These are phyloP conservation scores for Epinephelus lanceolatus DNA, from an alignment of 2,113 vertebrate species.

Conservation along the genomic window DNA sequence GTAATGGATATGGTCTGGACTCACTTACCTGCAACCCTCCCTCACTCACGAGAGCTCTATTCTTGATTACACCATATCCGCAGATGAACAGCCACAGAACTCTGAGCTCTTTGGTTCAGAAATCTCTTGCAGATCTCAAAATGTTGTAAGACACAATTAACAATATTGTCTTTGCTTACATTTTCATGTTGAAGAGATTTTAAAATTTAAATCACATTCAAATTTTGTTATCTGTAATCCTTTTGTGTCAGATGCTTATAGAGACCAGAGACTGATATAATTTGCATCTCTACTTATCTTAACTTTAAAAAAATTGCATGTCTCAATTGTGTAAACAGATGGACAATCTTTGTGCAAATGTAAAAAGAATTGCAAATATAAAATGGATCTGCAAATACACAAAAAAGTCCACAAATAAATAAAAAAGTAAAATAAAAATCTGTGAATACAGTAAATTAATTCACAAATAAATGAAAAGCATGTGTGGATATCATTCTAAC, in stretches of 20 bases:
- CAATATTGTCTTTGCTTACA: too few relatives aligned
- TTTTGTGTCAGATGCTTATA: not conserved
- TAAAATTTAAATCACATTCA: too few relatives aligned
- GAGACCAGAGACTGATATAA: not conserved
- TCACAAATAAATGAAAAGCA: too few relatives aligned
- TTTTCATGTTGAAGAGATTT: too few relatives aligned
- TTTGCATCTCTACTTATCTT: not conserved
- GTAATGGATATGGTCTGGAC: slow-evolving; percentile 45
- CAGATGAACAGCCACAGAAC: not conserved
- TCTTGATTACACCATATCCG: slow-evolving; percentile 9
- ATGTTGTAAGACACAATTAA: not conserved
- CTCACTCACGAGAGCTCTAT: slow-evolving; percentile 17
- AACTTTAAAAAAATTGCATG: not conserved
- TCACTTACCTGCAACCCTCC: slow-evolving; percentile 38
- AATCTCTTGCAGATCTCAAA: not conserved
- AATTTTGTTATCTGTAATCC: not conserved
- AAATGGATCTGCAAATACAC: too few relatives aligned
- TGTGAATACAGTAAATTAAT: too few relatives aligned
- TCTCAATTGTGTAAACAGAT: too few relatives aligned
- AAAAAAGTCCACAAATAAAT: too few relatives aligned
- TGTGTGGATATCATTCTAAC: too few relatives aligned
- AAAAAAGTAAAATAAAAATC: too few relatives aligned
- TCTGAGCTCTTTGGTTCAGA: not conserved
- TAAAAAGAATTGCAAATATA: too few relatives aligned
- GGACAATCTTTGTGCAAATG: too few relatives aligned